Evolutionary conservation across 2,797 vertebrate species (phyloP), one percentile per base, ranked within the genome.

Genomic region (Enteromius mattozi): DNA sequence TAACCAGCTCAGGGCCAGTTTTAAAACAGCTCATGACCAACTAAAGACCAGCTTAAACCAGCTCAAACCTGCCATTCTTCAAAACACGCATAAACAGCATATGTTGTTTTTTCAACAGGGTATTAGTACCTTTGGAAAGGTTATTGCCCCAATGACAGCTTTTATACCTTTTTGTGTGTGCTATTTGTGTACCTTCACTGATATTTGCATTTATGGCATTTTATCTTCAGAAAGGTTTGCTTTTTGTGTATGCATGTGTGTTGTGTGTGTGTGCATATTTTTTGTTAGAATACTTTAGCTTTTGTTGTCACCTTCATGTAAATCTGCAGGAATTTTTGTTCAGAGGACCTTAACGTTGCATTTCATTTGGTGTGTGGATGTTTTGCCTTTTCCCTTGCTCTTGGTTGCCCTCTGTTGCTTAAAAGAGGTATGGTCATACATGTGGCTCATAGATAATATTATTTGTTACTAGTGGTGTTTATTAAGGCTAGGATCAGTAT

Each of bases 381-480:
- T 33, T 16, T 35, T 8, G 17, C 21, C 9, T 56, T 56, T 56
- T 1, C 19, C 24, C 13, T 74, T 51, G 63, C 63, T 76, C 70
- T 70, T 47, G 45, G 65, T 47, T 70, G 49, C 86, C 82, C 82
- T 84, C 86, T 84, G 12, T 42, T 84, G 86, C 65, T 9, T 42
- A n/a, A 54, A 76, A 40, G 2, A 40, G 14, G 21, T 47, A 66
- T 37, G 3, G 21, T 51, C 12, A 51, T 33, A 1, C 24, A 30
- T 14, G 10, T 66, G 16, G 33, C 5, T 40, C 30, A 6, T n/a
- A 74, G 33, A 56, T 6, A 37, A 37, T 56, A 56, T n/a, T 76
- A 4, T 59, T 63, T 54, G 19, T 13, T 16, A 3, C 13, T 63
- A 75, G 19, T 14, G 54, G 14, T 40, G 21, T 40, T 78, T 61